Evolutionary conservation across 2,797 vertebrate genomes (phyloP), one percentile per base, ranked within the genome.

Genomic region (Falco concolor): DNA sequence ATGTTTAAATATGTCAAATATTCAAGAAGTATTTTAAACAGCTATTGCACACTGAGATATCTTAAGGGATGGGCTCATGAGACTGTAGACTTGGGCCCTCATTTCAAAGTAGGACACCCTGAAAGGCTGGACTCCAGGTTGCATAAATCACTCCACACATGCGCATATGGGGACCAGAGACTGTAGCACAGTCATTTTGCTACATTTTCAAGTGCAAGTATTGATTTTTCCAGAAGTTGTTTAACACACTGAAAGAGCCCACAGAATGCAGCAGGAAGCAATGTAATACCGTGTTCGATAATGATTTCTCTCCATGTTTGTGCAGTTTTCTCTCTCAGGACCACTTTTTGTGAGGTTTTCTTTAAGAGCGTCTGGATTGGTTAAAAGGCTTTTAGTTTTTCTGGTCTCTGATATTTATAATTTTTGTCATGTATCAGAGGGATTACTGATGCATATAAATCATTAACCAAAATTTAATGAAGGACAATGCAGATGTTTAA

Each of bases 1-100:
- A 49, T 84, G 53, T 83, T 96, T 91, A 89, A 92, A 72, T 60
- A 82, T 18, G 53, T 87, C 95, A 90, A 67, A 95, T 9, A 13
- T 54, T 84, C 60, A 80, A 90, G 64, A 60, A 78, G 30, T 72
- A 87, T 67, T 93, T 92, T 80, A 89, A 91, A 89, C 34, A 83
- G 75, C 78, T 72, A 73, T 80, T 88, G 65, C 36, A 90, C 65
- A 59, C n/a, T 0, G 1, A 78, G 65, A 32, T 2, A 0, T 84
- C 42, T 54, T 81, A 45, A 88, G n/a, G 57, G 44, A 84, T 36
- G 30, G 34, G 50, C 69, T 90, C 8, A 49, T n/a, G 61, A 56
- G 25, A 74, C 40, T 6, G 3, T 2, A 64, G 49, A 30, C 22
- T 67, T 34, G 42, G 15, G 45, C 24, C 24, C 32, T 65, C 56